Base-by-base conservation (phyloP, 1,140 invertebrate genomes). In the Brachionus asplanchnoidis region DNA sequence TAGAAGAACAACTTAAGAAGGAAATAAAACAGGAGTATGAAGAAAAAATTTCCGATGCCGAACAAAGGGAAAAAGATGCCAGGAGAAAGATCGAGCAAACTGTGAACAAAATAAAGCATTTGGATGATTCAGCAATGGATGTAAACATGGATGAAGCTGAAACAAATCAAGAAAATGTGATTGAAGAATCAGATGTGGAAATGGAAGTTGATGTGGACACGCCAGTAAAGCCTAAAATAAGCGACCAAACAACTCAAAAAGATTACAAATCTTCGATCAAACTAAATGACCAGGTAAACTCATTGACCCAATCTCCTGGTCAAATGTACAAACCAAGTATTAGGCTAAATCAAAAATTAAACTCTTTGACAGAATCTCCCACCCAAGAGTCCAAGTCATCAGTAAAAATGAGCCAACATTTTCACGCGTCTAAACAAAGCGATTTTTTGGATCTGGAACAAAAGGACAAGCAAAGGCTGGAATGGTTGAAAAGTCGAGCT, bases 361-460 rank as follows among this genome's bases (percentile, higher is more conserved):
- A 46, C 20, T 12, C 26, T 17, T 80, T 56, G 32, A 56, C 77
- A 50, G 46, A 80, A 32, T 56, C 77, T 17, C 50, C 77, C 2
- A 32, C 14, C 23, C 77, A 65, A 65, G 42, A 40, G 11, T 26
- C 28, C 26, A 82, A 82, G 36, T 23, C 79, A 12, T 68, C 53
- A 20, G 28, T 82, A 40, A 42, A 23, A 65, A 17, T 82, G 9
- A 68, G 36, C 12, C 11, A 32, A 46, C 40, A 82, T n/a, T 65
- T 46, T 60, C 79, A 82, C 32, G 20, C 17, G 3, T 82, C 79
- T n/a, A 82, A 82, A 82, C 32, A 82, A 65, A 82, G 17, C n/a
- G 65, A 82, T 65, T 53, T 56, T 23, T 26, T 12, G 1, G 28
- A 82, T 9, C 26, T 65, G 5, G 73, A 77, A n/a, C 12, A 42